Conservation (phyloP, 2,888 invertebrate species). For the Pseudococcus longispinus region DNA sequence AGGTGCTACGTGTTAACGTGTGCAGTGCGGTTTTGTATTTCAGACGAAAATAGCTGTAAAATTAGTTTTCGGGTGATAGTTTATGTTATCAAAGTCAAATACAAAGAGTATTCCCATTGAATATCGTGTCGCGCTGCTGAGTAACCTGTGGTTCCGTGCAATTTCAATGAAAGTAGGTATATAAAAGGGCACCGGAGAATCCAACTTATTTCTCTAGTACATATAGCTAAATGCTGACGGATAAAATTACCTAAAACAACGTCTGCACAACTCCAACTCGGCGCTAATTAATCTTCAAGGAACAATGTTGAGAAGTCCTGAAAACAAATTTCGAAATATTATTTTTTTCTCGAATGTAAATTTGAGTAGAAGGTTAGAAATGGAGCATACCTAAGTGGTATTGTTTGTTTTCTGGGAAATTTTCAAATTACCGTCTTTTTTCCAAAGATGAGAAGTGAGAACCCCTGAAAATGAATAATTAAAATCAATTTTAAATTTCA, state of each 20-base stretch:
- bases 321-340: not conserved
- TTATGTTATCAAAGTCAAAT: conserved; percentile 44
- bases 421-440: too few relatives aligned
- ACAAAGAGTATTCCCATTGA: not conserved
- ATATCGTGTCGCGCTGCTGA: conserved; percentile 22
- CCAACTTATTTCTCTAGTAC: not conserved
- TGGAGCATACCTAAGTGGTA: too few relatives aligned
- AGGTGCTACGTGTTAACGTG: not conserved
- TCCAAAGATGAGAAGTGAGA: not conserved
- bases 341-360: not conserved
- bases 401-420: too few relatives aligned
- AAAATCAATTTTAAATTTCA: not conserved
- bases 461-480: not conserved
- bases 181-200: not conserved
- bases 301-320: not conserved
- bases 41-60: conserved; percentile 35
- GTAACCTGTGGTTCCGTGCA: conserved; percentile 40
- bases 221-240: not conserved
- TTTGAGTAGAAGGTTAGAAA: not conserved
- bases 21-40: conserved; percentile 39
- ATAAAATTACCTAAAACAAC: not conserved
- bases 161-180: conserved; percentile 11
- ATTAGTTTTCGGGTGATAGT: conserved; percentile 37
- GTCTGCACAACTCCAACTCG: not conserved
- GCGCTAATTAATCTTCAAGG: not conserved